Base-by-base conservation (phyloP, 1,140 invertebrate genomes). In the Drosophila ogumai region DNA sequence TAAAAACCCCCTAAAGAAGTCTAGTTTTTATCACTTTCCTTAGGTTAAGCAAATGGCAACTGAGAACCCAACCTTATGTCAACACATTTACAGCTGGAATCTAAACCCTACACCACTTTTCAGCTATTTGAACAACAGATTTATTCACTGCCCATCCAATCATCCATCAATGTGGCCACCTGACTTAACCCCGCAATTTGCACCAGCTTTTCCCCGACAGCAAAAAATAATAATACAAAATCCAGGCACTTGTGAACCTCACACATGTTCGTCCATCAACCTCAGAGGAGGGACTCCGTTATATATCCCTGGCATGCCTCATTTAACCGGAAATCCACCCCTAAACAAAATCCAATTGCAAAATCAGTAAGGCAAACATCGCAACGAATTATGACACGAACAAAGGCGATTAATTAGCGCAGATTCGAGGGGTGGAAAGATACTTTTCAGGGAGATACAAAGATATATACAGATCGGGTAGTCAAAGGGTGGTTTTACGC, bases 331-430 rank as follows among this genome's bases (percentile, higher is more conserved):
- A 72, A 72, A 66, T 47, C 58, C 79, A 86, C 82, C 80, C 84
- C 77, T 82, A 63, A 71, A 63, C 19, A 49, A 65, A 82, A 67
- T 67, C 54, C 61, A 82, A 75, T 67, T 60, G 61, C 75, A 52
- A 68, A 81, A 82, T 86, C 79, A 79, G 78, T 67, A 86, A 79
- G 82, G 82, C 82, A 86, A 86, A 86, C 82, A 86, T 78, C 84
- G 50, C 67, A 71, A 15, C 59, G 69, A 88, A 88, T 88, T 88
- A 90, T 85, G 63, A 85, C 85, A 81, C 85, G 85, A 90, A 88
- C 85, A 90, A 90, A 90, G 71, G 85, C 73, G 85, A 73, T 90
- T 90, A 90, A 90, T 90, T 90, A 85, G 85, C 63, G 75, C 36
- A 31, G 17, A 19, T 31, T 13, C 12, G 15, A n/a, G 49, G 60